Base-by-base conservation (phyloP, 2,797 vertebrate species). In the Platalea minor region DNA sequence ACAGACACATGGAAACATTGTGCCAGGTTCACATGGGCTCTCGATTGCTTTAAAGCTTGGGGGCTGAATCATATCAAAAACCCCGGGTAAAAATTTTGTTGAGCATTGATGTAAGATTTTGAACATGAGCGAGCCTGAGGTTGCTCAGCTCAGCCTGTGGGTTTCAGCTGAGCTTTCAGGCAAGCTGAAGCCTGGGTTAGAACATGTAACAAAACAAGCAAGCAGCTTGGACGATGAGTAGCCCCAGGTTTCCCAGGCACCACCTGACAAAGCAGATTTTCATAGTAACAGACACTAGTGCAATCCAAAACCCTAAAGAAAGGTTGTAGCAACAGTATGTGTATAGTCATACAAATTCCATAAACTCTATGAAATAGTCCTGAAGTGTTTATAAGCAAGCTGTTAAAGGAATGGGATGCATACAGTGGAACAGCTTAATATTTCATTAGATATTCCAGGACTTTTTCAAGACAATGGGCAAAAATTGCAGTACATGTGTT, bases 161-260 rank as follows among this genome's bases (percentile, higher is more conserved):
- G 45, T 33, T 91, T 89, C 57, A 57, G 35, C 50, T 53, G 29
- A 73, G 67, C 25, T 76, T 73, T 48, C 31, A 28, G 17, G 54
- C 41, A 88, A 89, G 45, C 33, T 43, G 19, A 46, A 43, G 23
- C 37, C 43, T 13, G 20, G 35, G 33, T 79, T 63, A 61, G 46
- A 79, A 61, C 1, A 0, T 4, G 4, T 19, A 72, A 45, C 19
- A 57, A 28, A 72, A 65, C 33, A 74, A 48, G 43, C 25, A 57
- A 39, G 17, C 1, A 10, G 11, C 51, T 61, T 5, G 0, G 41
- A 35, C 5, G 1, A 33, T 2, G 21, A 57, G 56, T 13, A 76
- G 31, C 51, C 51, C 51, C 46, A 15, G 33, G 20, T 83, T 80
- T 69, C 45, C n/a, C 21, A 31, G 28, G 23, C 25, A 85, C 21